Evolutionary conservation across 2,113 vertebrate genomes (phyloP), one percentile per base, ranked within the genome.

Genomic region (Sakesphorus luctuosus): DNA sequence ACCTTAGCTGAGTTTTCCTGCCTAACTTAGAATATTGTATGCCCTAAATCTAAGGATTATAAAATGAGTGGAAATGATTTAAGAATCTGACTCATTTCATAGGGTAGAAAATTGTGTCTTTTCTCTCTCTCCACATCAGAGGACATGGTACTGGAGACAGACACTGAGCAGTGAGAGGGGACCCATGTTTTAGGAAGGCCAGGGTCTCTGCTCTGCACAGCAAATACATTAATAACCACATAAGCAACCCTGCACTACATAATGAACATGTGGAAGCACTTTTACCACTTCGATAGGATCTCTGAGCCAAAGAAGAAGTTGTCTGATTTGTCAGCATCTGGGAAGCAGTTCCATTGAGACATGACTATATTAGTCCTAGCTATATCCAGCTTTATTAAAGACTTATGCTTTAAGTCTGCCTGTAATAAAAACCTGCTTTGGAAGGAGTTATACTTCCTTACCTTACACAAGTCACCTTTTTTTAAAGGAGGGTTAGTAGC

Each of bases 281-380:
- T 97, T 95, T 59, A 80, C 55, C 84, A 7, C 86, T 89, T 79
- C 4, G 75, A 91, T 87, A 90, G 88, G 61, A 67, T 92, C 86
- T 91, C 56, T 3, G 47, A 95, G 91, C 91, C 93, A 95, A 89
- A 84, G 90, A 90, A 93, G 86, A 90, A 94, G 84, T 95, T 87
- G 92, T 92, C 92, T 92, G 96, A 95, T 95, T 97, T 97, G 92
- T 97, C 90, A 94, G 94, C 96, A 97, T 96, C 92, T 97, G 95
- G 90, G 92, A 94, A 89, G 94, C 94, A 97, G 94, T 86, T 94
- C 94, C 62, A 82, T 3, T 84, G 96, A 96, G 88, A 96, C 90
- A 89, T 18, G 58, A 62, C 76, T 96, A 33, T 68, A 62, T 94
- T 95, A 93, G 85, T 62, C 43, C 58, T 94, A 68, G 90, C 73